Base-by-base conservation (phyloP, 2,797 vertebrate species). In the Tokudaia tokunoshimensis region DNA sequence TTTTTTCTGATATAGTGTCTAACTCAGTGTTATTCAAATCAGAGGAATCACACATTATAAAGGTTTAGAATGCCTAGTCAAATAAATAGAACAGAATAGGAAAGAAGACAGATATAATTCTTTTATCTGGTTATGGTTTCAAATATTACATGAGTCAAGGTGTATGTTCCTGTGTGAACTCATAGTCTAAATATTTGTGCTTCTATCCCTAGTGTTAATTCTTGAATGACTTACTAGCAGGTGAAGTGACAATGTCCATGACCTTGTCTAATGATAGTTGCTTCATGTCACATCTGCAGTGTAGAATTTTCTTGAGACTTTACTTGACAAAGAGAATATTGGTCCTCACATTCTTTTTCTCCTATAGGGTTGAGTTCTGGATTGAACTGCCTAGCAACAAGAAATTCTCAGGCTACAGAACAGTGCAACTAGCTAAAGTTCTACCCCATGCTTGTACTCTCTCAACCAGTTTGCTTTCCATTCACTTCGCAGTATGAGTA, bases 331-430 rank as follows among this genome's bases (percentile, higher is more conserved):
- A 83, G 75, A 78, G 8, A 78, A 79, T 72, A 11, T 14, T 81
- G 80, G 47, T 31, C 0, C 29, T 12, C 41, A 44, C 1, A 19
- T 75, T 76, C 57, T 59, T 61, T 85, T 94, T 80, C 7, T 87
- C 83, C 87, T 57, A 93, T 50, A 83, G 80, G 55, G 37, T 89
- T 78, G 57, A 85, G 19, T 86, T 96, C 75, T 95, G 94, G 70
- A 80, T 80, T 76, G 52, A 87, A n/a, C 37, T 93, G n/a, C 80
- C 61, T 92, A 96, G 92, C 67, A 97, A 89, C 83, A 89, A 92
- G 34, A 86, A 6, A 63, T 14, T 89, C 55, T 67, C 31, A 57
- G 82, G 81, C 75, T 76, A 86, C 1, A 79, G 59, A 81, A 63
- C 76, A 70, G 52, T 34, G 41, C 72, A 96, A 76, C 37, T 31